Conservation (phyloP, 2,113 vertebrate genomes). For the Burhinus oedicnemus region DNA sequence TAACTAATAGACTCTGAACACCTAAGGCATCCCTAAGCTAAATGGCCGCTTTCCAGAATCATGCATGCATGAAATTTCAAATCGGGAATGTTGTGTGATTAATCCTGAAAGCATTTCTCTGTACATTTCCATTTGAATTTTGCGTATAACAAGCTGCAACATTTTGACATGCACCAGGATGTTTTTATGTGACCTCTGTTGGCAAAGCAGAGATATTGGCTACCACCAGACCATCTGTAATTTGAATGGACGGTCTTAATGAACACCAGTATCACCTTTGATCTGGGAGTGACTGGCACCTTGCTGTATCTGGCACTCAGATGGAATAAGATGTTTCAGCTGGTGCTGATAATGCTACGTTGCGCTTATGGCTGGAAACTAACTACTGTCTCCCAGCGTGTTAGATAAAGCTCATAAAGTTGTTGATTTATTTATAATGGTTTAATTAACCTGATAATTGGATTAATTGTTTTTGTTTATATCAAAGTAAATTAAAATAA, state of each 20-base stretch:
- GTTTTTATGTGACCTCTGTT: neutral
- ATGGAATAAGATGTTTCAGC: neutral
- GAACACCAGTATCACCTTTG: neutral
- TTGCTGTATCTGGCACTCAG: neutral
- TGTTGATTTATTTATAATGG: neutral
- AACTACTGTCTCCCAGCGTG: neutral
- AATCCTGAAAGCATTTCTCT: neutral
- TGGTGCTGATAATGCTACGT: neutral
- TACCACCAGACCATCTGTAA: neutral
- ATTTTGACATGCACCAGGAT: neutral
- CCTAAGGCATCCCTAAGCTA: neutral
- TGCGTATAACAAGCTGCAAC: neutral
- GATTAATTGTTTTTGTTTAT: neutral
- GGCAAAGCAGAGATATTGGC: neutral
- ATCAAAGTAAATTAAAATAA: neutral
- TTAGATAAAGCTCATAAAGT: neutral
- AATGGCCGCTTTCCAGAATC: neutral
- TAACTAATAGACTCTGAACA: neutral
- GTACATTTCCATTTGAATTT: neutral
- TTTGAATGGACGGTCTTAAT: constrained; percentile 4
- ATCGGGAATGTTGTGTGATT: neutral
- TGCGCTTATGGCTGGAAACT: neutral
- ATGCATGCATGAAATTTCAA: neutral
- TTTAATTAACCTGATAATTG: constrained; percentile 18
- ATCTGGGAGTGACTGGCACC: neutral